phyloP scores from a whole-genome alignment of 2,113 vertebrate species.

The Nanorana parkeri region DNA sequence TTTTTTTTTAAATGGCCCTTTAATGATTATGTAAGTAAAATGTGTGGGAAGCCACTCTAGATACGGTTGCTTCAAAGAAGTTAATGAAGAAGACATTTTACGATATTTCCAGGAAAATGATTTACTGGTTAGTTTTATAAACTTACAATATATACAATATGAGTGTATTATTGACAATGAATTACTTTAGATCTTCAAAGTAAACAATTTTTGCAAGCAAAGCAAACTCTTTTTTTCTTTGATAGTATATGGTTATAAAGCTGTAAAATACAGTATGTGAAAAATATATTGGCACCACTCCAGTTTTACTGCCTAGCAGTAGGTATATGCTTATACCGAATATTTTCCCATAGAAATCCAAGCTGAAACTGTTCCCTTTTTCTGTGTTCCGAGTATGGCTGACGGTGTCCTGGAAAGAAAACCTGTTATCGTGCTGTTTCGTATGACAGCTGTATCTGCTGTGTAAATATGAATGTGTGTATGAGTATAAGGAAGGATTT shows the following conservation, averaged over 20 bases:
- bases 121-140: conserved; percentile 31
- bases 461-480: no score
- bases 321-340: no score
- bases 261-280: neutral
- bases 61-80: neutral
- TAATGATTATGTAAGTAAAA: neutral
- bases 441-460: no score
- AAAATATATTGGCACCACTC: no score
- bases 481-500: no score
- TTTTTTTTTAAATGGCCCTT: no score
- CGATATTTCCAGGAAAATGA: conserved; percentile 11
- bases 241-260: neutral
- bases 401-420: no score
- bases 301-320: no score
- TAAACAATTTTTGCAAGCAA: conserved; percentile 51
- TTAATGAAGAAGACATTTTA: conserved; percentile 15
- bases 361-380: no score
- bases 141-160: conserved; percentile 2
- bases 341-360: no score
- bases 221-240: conserved; percentile 24
- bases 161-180: conserved; percentile 30
- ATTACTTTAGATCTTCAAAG: conserved; percentile 3
- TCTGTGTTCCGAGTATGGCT: no score
- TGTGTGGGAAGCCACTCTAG: neutral
- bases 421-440: no score